Evolutionary conservation across 1,140 invertebrate species (phyloP).

Genomic region (Drosophila biarmipes): DNA sequence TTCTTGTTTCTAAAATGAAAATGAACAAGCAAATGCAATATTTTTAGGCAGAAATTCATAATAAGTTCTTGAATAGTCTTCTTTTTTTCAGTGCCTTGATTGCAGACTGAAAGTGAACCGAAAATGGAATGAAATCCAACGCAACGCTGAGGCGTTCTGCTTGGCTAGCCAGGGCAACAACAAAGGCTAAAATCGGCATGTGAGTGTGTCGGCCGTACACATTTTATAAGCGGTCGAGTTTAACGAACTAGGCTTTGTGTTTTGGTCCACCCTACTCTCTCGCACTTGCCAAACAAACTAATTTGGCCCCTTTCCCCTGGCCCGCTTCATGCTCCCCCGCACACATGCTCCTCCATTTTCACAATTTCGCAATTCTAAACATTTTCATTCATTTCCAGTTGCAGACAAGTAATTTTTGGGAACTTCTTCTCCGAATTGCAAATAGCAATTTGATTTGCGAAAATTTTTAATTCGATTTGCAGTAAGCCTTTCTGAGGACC

Average conservation of each 20-base stretch:
- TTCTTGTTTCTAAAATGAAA: no score
- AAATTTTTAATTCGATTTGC: slow-evolving; percentile 61
- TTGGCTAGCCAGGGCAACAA: slow-evolving; percentile 58
- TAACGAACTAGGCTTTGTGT: slow-evolving; percentile 72
- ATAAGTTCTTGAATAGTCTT: background rate
- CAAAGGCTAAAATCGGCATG: slow-evolving; percentile 40
- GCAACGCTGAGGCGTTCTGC: slow-evolving; percentile 65
- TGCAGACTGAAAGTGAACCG: slow-evolving; percentile 28
- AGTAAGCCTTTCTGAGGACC: slow-evolving; percentile 12
- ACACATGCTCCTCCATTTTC: slow-evolving; percentile 33
- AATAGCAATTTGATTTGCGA: slow-evolving; percentile 45
- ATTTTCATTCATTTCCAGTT: slow-evolving; percentile 30
- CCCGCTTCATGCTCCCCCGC: slow-evolving; percentile 56
- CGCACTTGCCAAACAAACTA: slow-evolving; percentile 23
- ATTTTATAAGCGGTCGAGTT: slow-evolving; percentile 73
- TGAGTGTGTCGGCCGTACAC: slow-evolving; percentile 48
- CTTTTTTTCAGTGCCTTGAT: slow-evolving; percentile 8
- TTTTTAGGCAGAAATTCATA: no score
- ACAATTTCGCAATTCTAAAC: slow-evolving; percentile 33
- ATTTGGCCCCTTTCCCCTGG: slow-evolving; percentile 31
- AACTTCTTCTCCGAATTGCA: slow-evolving; percentile 16
- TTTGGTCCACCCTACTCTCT: slow-evolving; percentile 40
- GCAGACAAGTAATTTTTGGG: slow-evolving; percentile 33
- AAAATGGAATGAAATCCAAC: slow-evolving; percentile 52
- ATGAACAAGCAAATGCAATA: no score